Evolutionary conservation across 2,797 vertebrate species (phyloP), one percentile per base, ranked within the genome.

Genomic region (Squalus acanthias): DNA sequence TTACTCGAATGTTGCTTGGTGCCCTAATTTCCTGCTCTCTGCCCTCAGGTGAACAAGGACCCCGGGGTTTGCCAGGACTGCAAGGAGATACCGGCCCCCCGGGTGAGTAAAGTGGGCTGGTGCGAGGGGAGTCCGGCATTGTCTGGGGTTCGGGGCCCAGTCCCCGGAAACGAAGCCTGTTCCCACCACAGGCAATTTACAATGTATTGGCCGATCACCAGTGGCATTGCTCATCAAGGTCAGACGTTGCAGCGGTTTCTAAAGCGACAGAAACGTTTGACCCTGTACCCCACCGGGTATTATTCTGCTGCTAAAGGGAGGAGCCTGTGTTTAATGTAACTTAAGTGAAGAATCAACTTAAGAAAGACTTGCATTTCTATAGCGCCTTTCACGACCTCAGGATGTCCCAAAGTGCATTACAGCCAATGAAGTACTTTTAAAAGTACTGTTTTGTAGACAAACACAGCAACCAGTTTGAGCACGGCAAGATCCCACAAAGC

Each of bases 21-120:
- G 22, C 20, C 20, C 69, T 70, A 0, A n/a, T 3, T 91, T 67
- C 33, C 65, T 12, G 17, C 8, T n/a, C n/a, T 93, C n/a, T 85
- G 6, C 63, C n/a, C 65, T 67, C 63, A 93, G 91, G 91, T 67
- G 91, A 65, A 92, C 89, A 65, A 39, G 89, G 89, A 92, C 17
- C 15, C 2, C 63, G 89, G 22, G 91, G 91, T 20, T 93, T 69
- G 67, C 91, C 91, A 20, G 91, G 91, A 65, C 9, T 39, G n/a
- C 17, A n/a, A 10, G 91, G 91, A 67, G 65, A 46, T 9, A 33
- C 91, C 7, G 91, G 91, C 6, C 6, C 63, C 0, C 91, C 3
- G 0, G 91, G 91, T 93, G 20, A 93, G 91, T 93, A 24, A 50
- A 2, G 22, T 7, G 20, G 6, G 20, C 46, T 50, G 46, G 1